phyloP scores from a whole-genome alignment of 1,140 invertebrate genomes.

The Diachasma alloeum region DNA sequence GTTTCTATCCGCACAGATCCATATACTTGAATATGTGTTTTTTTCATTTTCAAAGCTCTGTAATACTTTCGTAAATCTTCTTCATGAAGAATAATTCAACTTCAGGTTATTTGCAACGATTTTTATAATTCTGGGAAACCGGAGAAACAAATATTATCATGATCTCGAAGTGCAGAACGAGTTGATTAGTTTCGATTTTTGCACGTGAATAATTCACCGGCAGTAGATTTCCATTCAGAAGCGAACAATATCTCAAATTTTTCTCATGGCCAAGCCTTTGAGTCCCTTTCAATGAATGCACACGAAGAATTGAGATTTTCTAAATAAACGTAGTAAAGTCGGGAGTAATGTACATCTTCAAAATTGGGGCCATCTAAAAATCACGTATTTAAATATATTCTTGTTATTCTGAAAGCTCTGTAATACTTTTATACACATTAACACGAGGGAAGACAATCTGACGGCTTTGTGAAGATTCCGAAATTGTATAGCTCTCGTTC shows the following conservation, averaged over 20 bases:
- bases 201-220: not conserved
- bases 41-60: not conserved
- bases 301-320: not conserved
- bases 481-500: not conserved
- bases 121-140: too few relatives aligned
- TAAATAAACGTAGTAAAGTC: too few relatives aligned
- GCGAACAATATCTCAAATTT: not conserved
- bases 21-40: slow-evolving; percentile 17
- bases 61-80: slow-evolving; percentile 5
- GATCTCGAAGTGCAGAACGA: not conserved
- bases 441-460: not conserved
- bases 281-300: not conserved
- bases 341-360: too few relatives aligned
- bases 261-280: not conserved
- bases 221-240: not conserved
- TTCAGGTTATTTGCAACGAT: too few relatives aligned
- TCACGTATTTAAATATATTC: too few relatives aligned
- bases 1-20: not conserved
- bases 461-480: not conserved
- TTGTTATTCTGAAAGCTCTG: not conserved
- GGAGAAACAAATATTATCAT: too few relatives aligned
- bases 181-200: too few relatives aligned
- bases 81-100: too few relatives aligned
- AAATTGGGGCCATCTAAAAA: too few relatives aligned
- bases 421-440: not conserved